A percentile compares a stretch with the other conserved stretches of the same genome.
Evolutionary conservation across 2,797 vertebrate genomes (phyloP).

Genomic region (Chelmon rostratus): DNA sequence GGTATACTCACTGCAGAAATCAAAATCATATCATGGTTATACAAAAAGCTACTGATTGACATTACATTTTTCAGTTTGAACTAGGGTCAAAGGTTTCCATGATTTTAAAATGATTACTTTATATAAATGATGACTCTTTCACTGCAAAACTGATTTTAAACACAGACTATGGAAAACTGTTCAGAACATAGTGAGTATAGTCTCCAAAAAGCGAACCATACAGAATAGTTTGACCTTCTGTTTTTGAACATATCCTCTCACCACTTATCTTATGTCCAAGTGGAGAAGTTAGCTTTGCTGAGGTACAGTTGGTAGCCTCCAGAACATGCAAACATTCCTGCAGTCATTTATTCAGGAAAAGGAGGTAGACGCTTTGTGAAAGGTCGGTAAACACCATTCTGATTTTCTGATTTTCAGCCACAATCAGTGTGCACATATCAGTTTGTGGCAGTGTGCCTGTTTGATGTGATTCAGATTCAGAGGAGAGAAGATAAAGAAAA

Average conservation of each 20-base stretch:
- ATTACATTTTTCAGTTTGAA: background rate
- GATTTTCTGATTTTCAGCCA: background rate
- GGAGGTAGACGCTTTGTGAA: background rate
- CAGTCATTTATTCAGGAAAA: background rate
- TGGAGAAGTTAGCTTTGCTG: background rate
- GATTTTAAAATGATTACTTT: background rate
- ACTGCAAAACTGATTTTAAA: background rate
- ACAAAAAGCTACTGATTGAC: background rate
- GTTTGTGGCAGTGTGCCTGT: constrained; percentile 1
- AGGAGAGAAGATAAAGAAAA: constrained; percentile 5
- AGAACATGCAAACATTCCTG: background rate
- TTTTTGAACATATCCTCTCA: background rate
- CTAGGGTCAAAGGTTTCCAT: background rate
- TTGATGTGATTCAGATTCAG: constrained; percentile 14
- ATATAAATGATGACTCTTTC: background rate
- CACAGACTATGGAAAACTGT: background rate
- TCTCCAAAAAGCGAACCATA: background rate
- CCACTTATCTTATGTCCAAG: background rate
- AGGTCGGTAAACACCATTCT: background rate
- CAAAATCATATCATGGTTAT: background rate
- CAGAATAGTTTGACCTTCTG: background rate
- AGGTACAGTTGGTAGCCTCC: background rate
- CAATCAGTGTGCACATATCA: background rate
- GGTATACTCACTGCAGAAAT: background rate
- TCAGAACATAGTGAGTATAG: background rate